A percentile compares a stretch with the other conserved stretches of the same genome.
phyloP scores from a whole-genome alignment of 2,797 vertebrate species.

The Gobio occitaniae region DNA sequence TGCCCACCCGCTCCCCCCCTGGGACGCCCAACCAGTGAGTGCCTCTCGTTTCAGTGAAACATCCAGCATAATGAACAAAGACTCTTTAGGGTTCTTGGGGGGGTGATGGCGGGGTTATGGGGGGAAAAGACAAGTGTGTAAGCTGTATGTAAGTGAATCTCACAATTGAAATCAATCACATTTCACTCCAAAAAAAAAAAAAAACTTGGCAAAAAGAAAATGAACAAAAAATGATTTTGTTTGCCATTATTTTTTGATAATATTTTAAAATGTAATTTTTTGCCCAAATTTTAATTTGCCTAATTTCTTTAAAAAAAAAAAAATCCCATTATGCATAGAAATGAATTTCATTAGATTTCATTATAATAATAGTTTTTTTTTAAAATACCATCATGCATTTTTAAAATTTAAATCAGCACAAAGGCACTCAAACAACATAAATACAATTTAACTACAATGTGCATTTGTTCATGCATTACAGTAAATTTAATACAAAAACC shows the following conservation, averaged over 20 bases:
- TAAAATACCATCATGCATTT: not conserved
- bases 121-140: not conserved
- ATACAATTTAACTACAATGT: not conserved
- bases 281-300: not conserved
- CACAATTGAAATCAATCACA: not conserved
- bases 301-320: not conserved
- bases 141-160: not conserved
- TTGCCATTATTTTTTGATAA: not conserved
- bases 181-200: not conserved
- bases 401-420: not conserved
- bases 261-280: not conserved
- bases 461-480: not conserved
- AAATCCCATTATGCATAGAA: not conserved
- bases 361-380: not conserved
- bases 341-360: not conserved
- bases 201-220: not conserved
- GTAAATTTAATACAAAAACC: not conserved
- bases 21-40: slow-evolving; percentile 98
- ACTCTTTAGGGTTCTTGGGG: not conserved
- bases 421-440: not conserved
- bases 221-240: not conserved
- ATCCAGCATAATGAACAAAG: not conserved
- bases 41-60: not conserved
- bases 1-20: slow-evolving; percentile 94
- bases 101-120: too few species aligned